Base-by-base conservation (phyloP, 2,888 invertebrate genomes). In the Hoplodrina blanda region DNA sequence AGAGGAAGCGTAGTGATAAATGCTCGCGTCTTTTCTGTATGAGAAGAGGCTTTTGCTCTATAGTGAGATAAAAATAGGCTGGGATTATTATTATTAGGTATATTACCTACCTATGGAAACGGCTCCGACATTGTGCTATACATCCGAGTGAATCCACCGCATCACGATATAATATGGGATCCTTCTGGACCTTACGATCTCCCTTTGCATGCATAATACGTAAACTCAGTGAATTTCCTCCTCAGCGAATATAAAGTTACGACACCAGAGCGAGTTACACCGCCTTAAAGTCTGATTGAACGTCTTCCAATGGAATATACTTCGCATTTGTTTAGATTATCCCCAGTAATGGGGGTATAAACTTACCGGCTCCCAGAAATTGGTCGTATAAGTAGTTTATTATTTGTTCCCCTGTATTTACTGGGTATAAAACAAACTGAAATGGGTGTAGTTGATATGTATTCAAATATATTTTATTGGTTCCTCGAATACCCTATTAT, bases 171-270 rank as follows among this genome's bases (percentile, higher is more conserved):
- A 74, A 74, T 78, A 80, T 70, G 69, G 68, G 69, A 71, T 74
- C 78, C 84, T 80, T 86, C 86, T 92, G 90, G 88, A 90, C 90
- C 89, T 87, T 88, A 90, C 89, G 89, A 90, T 88, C 87, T 88
- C 81, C 86, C 84, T 91, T 90, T 89, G 90, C 91, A 92, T 93
- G 88, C 91, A 92, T 93, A 92, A 93, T 93, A 88, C 83, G 89
- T 89, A 89, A 90, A 89, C 86, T 88, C 85, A 72, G 83, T 80
- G 89, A 90, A 91, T 89, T 90, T 88, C 89, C 81, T 91, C 82
- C 88, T 91, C 90, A 89, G 91, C 90, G 89, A 90, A 93, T 92
- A 93, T 91, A 92, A 92, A 94, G 91, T 92, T 90, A 89, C 90
- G 87, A 87, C 86, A 84, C 81, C 80, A 81, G 84, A 86, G 78